Base-by-base conservation (phyloP, 2,888 invertebrate species). In the Synergus japonicus region DNA sequence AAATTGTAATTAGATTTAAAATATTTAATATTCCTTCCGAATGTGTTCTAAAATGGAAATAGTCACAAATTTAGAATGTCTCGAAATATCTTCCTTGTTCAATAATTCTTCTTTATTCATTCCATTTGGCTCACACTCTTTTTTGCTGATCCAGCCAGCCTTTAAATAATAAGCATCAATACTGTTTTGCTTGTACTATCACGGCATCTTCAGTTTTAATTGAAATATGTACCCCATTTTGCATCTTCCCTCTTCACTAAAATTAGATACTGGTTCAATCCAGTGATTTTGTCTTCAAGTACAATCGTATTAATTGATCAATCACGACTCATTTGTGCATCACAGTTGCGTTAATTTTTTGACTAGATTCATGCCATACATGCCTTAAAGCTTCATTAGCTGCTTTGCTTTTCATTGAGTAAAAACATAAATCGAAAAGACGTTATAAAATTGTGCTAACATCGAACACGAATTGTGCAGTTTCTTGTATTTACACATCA, bases 301-400 rank as follows among this genome's bases (percentile, higher is more conserved):
- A 58, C 9, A 73, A 73, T 54, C n/a, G n/a, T 41, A 58, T 54
- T 73, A 37, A 37, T 41, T 10, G 54, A 46, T 5, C n/a, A 4
- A 37, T 29, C 29, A 73, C 49, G 69, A 73, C 37, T 73, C 29
- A 15, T 49, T 2, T 37, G 54, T 58, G 73, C 73, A 73, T 73
- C 73, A 73, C 73, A 73, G 73, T 58, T 73, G 41, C 41, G 7
- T 49, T 73, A 54, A 73, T 73, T 54, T n/a, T 37, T 49, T 58
- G 73, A 73, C 73, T 73, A 73, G 73, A 73, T 73, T 73, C 54
- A 54, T 73, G 73, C 73, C 12, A 37, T 73, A 73, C 37, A 22
- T 69, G 49, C 13, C 13, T 54, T 18, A 73, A 8, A 49, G 15
- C 9, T 15, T 69, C 29, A 29, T 7, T 8, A 69, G 37, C 15